Evolutionary conservation across 2,888 invertebrate species (phyloP).

Genomic region (Nezara viridula): DNA sequence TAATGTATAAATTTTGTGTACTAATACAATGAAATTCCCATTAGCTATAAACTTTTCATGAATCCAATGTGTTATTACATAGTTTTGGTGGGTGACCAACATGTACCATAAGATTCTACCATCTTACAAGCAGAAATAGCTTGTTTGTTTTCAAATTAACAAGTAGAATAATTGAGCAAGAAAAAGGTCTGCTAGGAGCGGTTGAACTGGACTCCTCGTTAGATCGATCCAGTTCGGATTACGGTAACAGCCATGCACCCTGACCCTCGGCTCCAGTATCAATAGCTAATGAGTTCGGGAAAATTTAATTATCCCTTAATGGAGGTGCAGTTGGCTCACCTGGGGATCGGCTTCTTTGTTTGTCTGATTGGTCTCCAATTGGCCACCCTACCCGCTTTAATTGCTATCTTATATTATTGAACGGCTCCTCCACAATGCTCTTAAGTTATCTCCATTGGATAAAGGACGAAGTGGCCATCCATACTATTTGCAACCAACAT

Average conservation of each 20-base stretch:
- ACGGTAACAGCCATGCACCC: constrained; percentile 13
- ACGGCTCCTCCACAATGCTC: not conserved
- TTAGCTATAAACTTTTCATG: too few relatives aligned
- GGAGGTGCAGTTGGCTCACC: constrained; percentile 29
- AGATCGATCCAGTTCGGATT: constrained; percentile 45
- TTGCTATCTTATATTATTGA: constrained; percentile 36
- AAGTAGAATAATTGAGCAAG: too few relatives aligned
- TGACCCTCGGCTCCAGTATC: constrained; percentile 31
- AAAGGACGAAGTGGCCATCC: not conserved
- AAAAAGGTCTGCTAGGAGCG: not conserved
- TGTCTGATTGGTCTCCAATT: constrained; percentile 32
- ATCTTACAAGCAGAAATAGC: too few relatives aligned
- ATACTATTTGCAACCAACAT: too few relatives aligned
- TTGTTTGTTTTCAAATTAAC: too few relatives aligned
- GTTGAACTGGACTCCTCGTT: not conserved
- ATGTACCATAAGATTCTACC: too few relatives aligned
- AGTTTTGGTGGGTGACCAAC: too few relatives aligned
- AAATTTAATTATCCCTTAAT: constrained; percentile 46
- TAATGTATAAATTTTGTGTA: too few relatives aligned
- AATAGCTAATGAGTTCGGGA: constrained; percentile 33
- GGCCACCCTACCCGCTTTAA: constrained; percentile 40
- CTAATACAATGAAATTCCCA: too few relatives aligned
- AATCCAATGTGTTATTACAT: too few relatives aligned
- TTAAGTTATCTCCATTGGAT: not conserved
- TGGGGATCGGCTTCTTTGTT: constrained; percentile 36